phyloP scores from a whole-genome alignment of 2,797 vertebrate genomes.

The Enteromius unitaeniatus region DNA sequence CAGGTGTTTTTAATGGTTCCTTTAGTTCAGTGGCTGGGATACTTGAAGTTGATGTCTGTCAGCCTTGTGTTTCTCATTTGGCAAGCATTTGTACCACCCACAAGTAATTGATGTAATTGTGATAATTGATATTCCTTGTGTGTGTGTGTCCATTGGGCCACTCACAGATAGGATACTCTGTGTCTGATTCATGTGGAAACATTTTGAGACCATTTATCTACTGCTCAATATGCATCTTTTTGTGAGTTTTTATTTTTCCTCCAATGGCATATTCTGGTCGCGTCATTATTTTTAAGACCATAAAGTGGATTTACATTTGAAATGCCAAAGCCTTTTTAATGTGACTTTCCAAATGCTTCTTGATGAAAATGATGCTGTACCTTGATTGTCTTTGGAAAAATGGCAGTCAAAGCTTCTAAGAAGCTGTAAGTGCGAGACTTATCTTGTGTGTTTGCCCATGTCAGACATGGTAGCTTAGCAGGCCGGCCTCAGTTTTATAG shows the following conservation, averaged over 20 bases:
- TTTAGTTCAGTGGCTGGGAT: conserved; percentile 21
- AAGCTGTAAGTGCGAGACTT: conserved; percentile 41
- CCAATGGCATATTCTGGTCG: background rate
- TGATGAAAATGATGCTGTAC: conserved; percentile 58
- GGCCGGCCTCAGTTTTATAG: conserved; percentile 16
- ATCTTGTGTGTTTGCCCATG: conserved; percentile 63
- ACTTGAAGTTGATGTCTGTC: conserved; percentile 47
- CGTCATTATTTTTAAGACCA: conserved; percentile 23
- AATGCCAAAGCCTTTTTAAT: conserved; percentile 56
- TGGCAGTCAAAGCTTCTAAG: conserved; percentile 53
- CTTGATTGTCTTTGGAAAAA: conserved; percentile 59
- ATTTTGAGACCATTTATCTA: conserved; percentile 61
- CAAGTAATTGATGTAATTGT: conserved; percentile 64
- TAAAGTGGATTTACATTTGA: conserved; percentile 67
- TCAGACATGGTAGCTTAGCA: conserved; percentile 59
- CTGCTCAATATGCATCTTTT: conserved; percentile 56
- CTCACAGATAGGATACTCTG: conserved; percentile 34
- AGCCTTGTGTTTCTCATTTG: conserved; percentile 56
- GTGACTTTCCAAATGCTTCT: conserved; percentile 62
- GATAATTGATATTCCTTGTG: conserved; percentile 61
- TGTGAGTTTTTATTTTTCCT: conserved; percentile 1
- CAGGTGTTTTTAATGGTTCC: background rate
- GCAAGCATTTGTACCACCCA: conserved; percentile 55
- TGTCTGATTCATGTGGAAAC: conserved; percentile 59
- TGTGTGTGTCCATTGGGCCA: conserved; percentile 36